Base-by-base conservation (phyloP, 1,140 invertebrate genomes). In the Heliothis virescens region DNA sequence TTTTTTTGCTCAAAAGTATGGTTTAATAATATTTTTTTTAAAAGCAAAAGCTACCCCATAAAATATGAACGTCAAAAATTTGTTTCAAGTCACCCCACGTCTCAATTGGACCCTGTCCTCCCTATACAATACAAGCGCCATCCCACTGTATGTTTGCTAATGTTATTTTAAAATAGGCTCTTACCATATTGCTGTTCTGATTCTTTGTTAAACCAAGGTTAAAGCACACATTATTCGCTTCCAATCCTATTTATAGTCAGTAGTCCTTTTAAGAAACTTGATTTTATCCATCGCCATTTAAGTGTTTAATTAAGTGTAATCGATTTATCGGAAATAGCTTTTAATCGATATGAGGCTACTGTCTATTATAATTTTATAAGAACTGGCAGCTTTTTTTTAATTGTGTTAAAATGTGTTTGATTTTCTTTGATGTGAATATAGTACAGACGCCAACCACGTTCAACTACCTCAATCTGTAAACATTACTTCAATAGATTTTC, bases 201-300 rank as follows among this genome's bases (percentile, higher is more conserved):
- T 57, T 72, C 69, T 72, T 16, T 52, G 48, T 57, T 11, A 18
- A 72, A n/a, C 21, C 69, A 72, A 72, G 69, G 69, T 55, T 34
- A 57, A 11, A n/a, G 9, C n/a, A 3, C 52, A 57, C 26, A 71
- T 72, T 41, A 18, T 72, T 57, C 69, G 21, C 65, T n/a, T 9
- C 21, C 21, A 16, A 52, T 0, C n/a, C 69, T 72, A 72, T 72
- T 55, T 29, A 72, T 71, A 71, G 67, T 10, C 59, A 57, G 62
- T 26, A 29, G 65, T 72, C 52, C 52, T 72, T 72, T 72, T 72
- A n/a, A 72, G 55, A 55, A 55, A n/a, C n/a, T 52, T 72, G 69
- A 72, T n/a, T 72, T 72, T 72, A 72, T 72, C 52, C 18, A 65
- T 47, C 16, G 62, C 62, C 59, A 62, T 62, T 62, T 69, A 50